These are phyloP conservation scores for Xyliphius kryptos DNA, from an alignment of 2,113 vertebrate species.

Conservation along the genomic window DNA sequence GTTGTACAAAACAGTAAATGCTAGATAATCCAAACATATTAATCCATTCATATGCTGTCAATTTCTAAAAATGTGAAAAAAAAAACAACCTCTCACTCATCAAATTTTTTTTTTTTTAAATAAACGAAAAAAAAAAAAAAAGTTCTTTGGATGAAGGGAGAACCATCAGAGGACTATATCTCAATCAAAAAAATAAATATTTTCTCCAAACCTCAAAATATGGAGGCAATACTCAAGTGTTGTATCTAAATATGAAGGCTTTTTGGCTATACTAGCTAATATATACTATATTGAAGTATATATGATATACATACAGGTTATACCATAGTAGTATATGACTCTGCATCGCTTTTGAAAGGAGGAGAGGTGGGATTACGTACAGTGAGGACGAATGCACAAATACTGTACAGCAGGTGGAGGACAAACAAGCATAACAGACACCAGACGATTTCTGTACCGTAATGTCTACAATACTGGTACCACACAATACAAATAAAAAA, in stretches of 20 bases:
- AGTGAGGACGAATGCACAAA: constrained; percentile 53
- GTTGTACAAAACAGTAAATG: too few species aligned
- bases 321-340: constrained; percentile 43
- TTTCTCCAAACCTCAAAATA: constrained; percentile 48
- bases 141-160: not conserved
- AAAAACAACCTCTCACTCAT: not conserved
- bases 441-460: not conserved
- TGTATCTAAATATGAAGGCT: constrained; percentile 45
- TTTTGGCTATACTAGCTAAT: constrained; percentile 35
- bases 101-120: too few species aligned
- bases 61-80: not conserved
- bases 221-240: constrained; percentile 31
- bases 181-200: constrained; percentile 60
- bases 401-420: constrained; percentile 56
- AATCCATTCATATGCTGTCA: too few species aligned
- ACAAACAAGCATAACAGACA: not conserved
- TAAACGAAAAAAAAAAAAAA: not conserved
- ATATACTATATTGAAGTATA: constrained; percentile 36
- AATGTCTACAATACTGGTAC: not conserved
- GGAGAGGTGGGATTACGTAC: constrained; percentile 41
- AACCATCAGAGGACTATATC: constrained; percentile 25
- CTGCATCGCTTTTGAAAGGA: constrained; percentile 52
- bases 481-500: not conserved
- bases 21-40: too few species aligned
- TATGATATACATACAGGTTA: constrained; percentile 44